Base-by-base conservation (phyloP, 1,140 invertebrate genomes). In the Macrostomum lignano region DNA sequence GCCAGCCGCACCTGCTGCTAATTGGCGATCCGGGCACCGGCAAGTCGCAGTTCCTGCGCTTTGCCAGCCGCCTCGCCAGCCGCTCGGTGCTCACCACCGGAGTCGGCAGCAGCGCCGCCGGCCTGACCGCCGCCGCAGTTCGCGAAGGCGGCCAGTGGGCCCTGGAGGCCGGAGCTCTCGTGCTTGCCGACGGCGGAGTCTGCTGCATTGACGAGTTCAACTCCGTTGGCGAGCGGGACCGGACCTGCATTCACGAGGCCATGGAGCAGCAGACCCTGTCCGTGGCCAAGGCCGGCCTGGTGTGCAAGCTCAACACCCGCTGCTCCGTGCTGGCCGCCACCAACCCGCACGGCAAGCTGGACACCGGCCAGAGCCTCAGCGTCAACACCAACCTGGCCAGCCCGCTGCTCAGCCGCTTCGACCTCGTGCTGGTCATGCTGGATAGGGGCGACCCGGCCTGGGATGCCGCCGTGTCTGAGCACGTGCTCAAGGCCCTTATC, bases 21-120 rank as follows among this genome's bases (percentile, higher is more conserved):
- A 72, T 84, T 25, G 78, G 79, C 21, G 78, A 84, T 65, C 78
- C 79, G 40, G 61, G 63, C 40, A 72, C 70, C 11, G 78, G 73
- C 11, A 88, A 88, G 51, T 82, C 77, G 0, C 73, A 82, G 50
- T 64, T 88, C 28, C 58, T 88, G 29, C 69, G 71, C 40, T 70
- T 71, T 42, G 73, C 70, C 1, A 62, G 69, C 2, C 69, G 69
- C 51, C 52, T 84, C 23, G 69, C 67, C 17, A 63, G 69, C 0
- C 56, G 76, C 10, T 73, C 74, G 6, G 71, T 84, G 5, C 58
- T 77, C 31, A 82, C 77, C 2, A 79, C 75, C 10, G 78, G 77
- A 3, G 60, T 65, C 36, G 77, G 77, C 7, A 74, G 72, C 31
- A 79, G 77, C 3, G 66, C 68, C 37, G 78, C 78, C 41, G 79